phyloP scores from a whole-genome alignment of 2,113 vertebrate species.

The Cyprinodon variegatus region DNA sequence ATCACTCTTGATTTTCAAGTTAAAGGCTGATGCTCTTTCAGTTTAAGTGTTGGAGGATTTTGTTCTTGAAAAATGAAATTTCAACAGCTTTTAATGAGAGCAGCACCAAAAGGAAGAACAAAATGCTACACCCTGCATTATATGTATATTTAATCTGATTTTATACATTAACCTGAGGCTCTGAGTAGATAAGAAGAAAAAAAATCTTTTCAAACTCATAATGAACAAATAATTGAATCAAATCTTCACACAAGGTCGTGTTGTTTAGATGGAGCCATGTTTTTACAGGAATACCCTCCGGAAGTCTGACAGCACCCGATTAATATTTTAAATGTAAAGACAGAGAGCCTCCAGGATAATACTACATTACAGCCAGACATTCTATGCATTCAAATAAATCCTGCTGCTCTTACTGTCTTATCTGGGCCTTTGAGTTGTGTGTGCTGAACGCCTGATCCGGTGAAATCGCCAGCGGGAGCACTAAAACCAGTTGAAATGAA shows the following conservation, averaged over 20 bases:
- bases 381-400: neutral
- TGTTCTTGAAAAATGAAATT: slow-evolving; percentile 15
- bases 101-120: neutral
- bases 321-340: slow-evolving; percentile 3
- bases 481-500: slow-evolving; percentile 56
- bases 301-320: slow-evolving; percentile 1
- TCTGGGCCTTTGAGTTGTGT: neutral
- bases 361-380: too few species aligned
- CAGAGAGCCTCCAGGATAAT: neutral
- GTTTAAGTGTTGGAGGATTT: neutral
- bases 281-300: neutral
- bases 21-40: neutral
- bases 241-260: neutral
- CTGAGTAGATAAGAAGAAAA: neutral
- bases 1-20: slow-evolving; percentile 5
- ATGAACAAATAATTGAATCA: neutral
- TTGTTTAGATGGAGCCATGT: neutral
- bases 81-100: slow-evolving; percentile 4
- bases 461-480: slow-evolving; percentile 43
- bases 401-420: neutral
- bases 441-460: neutral
- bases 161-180: neutral
- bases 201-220: neutral
- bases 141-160: too few species aligned
- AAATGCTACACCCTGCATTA: slow-evolving; percentile 1